A percentile compares a stretch with the other conserved stretches of the same genome.
phyloP scores from a whole-genome alignment of 2,888 invertebrate genomes.

The Ligdia adustata region DNA sequence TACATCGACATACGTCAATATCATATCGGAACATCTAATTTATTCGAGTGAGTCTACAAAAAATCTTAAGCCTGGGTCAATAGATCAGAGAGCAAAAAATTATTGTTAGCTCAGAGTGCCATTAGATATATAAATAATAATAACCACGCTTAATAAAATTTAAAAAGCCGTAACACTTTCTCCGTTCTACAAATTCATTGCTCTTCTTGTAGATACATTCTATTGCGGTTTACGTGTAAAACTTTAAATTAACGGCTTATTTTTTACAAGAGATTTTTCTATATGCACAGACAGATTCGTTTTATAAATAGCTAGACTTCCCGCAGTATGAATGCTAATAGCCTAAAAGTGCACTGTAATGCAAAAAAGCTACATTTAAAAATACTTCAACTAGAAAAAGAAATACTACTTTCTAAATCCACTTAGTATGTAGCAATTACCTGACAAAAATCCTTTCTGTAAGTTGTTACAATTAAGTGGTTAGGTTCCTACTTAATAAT shows the following conservation, averaged over 20 bases:
- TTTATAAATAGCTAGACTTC: conserved; percentile 1
- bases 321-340: not conserved
- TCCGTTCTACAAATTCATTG: conserved; percentile 19
- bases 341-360: not conserved
- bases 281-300: not conserved
- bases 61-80: not conserved
- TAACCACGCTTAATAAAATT: conserved; percentile 14
- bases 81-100: not conserved
- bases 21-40: too few relatives aligned
- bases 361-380: not conserved
- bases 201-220: conserved; percentile 8
- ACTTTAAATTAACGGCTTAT: conserved; percentile 4
- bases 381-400: too few relatives aligned
- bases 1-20: too few relatives aligned
- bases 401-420: too few relatives aligned
- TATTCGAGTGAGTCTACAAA: too few relatives aligned
- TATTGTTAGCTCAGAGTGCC: not conserved
- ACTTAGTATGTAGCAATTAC: too few relatives aligned
- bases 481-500: too few relatives aligned
- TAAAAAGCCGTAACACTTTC: conserved; percentile 21
- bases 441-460: too few relatives aligned
- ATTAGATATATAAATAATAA: conserved; percentile 2
- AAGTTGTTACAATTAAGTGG: too few relatives aligned
- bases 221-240: conserved; percentile 15
- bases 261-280: not conserved